Conservation (phyloP, 2,888 invertebrate genomes). For the Drosophila conformis region DNA sequence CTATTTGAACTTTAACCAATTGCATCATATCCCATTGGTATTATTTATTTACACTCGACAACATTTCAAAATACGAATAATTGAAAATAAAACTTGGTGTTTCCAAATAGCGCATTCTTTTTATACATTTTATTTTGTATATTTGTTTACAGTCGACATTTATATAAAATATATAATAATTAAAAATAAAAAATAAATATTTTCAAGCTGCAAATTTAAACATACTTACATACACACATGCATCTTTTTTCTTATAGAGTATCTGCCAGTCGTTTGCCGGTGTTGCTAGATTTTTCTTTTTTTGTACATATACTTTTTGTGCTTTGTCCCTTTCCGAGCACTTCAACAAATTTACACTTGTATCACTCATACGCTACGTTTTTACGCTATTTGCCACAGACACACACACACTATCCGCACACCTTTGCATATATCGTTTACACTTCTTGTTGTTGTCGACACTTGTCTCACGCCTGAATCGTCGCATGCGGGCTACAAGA, state of each 20-base stretch:
- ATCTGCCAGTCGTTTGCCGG: conserved; percentile 16
- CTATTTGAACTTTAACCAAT: not conserved
- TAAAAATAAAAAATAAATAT: not conserved
- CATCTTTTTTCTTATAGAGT: conserved; percentile 13
- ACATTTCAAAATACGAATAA: not conserved
- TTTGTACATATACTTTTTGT: conserved; percentile 29
- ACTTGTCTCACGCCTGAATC: conserved; percentile 63
- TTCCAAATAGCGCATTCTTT: not conserved
- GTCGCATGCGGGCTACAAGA: conserved; percentile 42
- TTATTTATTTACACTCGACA: not conserved
- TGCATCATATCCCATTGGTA: not conserved
- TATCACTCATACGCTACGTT: conserved; percentile 71
- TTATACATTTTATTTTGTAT: not conserved
- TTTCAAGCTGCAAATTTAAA: not conserved
- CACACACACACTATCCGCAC: conserved; percentile 10
- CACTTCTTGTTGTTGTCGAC: conserved; percentile 48
- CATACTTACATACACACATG: not conserved
- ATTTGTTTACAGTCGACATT: not conserved
- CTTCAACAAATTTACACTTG: conserved; percentile 78
- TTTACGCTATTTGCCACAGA: conserved; percentile 42
- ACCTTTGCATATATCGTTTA: conserved; percentile 28
- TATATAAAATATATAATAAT: not conserved
- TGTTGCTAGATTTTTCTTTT: conserved; percentile 2
- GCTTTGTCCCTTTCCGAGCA: conserved; percentile 56
- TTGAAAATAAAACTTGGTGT: not conserved